Evolutionary conservation across 92 coral and sea anemone genomes (phyloP).

Genomic region (Zoanthus solanderi): DNA sequence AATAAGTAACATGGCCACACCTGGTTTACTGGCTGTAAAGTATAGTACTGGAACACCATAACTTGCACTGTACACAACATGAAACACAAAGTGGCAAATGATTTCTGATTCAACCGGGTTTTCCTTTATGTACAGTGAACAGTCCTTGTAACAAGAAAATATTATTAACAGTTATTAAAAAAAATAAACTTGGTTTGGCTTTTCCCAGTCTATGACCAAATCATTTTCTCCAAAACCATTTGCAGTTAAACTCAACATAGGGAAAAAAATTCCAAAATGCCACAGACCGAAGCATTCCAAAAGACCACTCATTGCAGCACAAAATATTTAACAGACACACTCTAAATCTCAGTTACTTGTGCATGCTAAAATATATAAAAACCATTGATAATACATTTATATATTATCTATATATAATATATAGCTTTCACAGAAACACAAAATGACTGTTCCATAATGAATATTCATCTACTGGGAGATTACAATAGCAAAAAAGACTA

Average conservation of each 20-base stretch:
- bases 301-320: not conserved
- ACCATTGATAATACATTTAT: too few relatives aligned
- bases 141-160: constrained; percentile 16
- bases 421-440: too few relatives aligned
- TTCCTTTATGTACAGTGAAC: not conserved
- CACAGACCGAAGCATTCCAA: too few relatives aligned
- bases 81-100: constrained; percentile 76
- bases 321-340: not conserved
- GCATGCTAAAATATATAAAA: too few relatives aligned
- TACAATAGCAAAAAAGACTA: too few relatives aligned
- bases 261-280: not conserved
- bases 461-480: not conserved
- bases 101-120: not conserved
- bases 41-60: constrained; percentile 94
- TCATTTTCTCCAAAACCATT: not conserved
- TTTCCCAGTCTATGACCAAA: not conserved
- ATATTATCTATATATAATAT: too few relatives aligned
- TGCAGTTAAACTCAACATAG: not conserved
- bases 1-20: constrained; percentile 39
- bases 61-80: constrained; percentile 88
- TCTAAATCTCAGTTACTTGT: too few relatives aligned
- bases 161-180: not conserved
- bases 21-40: constrained; percentile 88
- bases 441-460: too few relatives aligned
- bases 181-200: not conserved